Base-by-base conservation (phyloP, 2,797 vertebrate species). In the Platyrinchus mystaceus region DNA sequence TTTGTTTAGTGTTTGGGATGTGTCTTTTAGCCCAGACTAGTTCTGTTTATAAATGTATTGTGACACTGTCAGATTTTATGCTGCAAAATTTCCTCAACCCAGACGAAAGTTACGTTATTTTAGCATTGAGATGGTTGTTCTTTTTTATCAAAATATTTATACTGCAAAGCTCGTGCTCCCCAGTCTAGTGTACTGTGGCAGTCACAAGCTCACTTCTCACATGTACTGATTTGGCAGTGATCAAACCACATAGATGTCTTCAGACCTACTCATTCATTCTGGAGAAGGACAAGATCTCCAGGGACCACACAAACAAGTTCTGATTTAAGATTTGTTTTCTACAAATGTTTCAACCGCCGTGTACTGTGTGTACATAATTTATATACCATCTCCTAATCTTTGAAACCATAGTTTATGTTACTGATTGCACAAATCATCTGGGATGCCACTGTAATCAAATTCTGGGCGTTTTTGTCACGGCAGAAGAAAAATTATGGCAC, bases 301-400 rank as follows among this genome's bases (percentile, higher is more conserved):
- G 89, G 43, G 67, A n/a, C 67, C 71, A 43, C 46, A 71, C 58
- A 94, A 94, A 87, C 82, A 83, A 81, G 22, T 71, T 75, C 69
- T 85, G 83, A 92, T 91, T 93, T 89, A 88, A 90, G 76, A 73
- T 90, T 93, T 92, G 82, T 96, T 94, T 91, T 83, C 84, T 50
- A 75, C 89, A 78, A 88, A 58, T 36, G 53, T 66, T 94, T 90
- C 84, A 85, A 36, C 59, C 1, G 5, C 75, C 5, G 3, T 78
- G 32, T 69, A 56, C 43, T 63, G 7, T 62, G 36, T 73, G 62
- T 84, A 14, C 74, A 36, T 76, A 90, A 92, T 89, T 93, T 89
- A 85, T 87, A 71, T 4, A 17, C 49, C 60, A 4, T 71, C 43
- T 76, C 53, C 59, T 67, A 46, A 83, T 91, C 89, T 84, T 71